Evolutionary conservation across 2,797 vertebrate genomes (phyloP).

Genomic region (Pteronotus mesoamericanus): DNA sequence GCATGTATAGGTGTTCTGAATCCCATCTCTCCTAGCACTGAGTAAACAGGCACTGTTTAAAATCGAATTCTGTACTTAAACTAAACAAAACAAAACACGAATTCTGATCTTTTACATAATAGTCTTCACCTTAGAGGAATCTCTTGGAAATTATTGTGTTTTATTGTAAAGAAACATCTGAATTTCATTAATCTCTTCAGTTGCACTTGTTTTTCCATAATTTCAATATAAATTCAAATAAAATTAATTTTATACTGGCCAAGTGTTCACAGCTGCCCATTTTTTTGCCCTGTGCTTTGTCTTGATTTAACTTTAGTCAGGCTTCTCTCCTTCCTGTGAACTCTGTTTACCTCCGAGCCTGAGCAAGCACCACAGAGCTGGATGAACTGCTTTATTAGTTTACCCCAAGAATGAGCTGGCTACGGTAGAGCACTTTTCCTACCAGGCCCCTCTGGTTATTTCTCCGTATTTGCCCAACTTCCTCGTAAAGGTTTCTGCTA

Average conservation of each 20-base stretch:
- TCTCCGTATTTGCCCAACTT: not conserved
- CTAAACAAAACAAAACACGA: not conserved
- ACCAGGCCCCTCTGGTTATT: not conserved
- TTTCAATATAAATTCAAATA: not conserved
- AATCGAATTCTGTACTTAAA: not conserved
- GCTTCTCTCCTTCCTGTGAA: not conserved
- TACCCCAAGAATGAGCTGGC: not conserved
- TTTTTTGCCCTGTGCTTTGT: not conserved
- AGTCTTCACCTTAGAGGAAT: not conserved
- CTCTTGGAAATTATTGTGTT: not conserved
- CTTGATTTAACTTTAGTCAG: too few relatives aligned
- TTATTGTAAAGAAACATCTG: not conserved
- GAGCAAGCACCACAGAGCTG: not conserved
- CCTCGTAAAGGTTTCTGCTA: not conserved
- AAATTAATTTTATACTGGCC: not conserved
- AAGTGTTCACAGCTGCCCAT: not conserved
- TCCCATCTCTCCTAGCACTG: not conserved
- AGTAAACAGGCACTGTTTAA: not conserved
- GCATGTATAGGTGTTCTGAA: not conserved
- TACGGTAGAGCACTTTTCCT: not conserved
- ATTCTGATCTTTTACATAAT: not conserved
- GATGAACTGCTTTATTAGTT: too few relatives aligned
- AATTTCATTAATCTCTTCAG: not conserved
- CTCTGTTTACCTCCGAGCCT: not conserved
- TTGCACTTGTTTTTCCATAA: not conserved